These are phyloP conservation scores for Coleophora deauratella DNA, from an alignment of 2,888 invertebrate genomes.

Conservation along the genomic window DNA sequence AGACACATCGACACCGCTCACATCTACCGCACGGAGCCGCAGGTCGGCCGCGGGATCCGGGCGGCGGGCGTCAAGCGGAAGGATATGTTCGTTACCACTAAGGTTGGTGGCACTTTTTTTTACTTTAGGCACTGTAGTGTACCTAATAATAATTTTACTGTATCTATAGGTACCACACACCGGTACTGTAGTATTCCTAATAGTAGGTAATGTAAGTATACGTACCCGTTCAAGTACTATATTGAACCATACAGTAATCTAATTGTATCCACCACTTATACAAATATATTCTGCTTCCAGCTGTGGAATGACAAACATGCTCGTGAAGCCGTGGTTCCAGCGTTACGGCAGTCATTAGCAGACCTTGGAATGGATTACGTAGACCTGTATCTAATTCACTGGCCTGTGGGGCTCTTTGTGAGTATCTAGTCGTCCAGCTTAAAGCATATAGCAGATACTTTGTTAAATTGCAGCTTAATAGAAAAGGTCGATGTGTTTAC, in stretches of 20 bases:
- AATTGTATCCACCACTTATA: neutral
- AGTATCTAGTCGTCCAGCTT: conserved; percentile 16
- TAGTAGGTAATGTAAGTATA: no score
- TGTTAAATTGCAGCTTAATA: no score
- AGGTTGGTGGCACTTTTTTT: conserved; percentile 49
- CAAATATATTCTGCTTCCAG: conserved; percentile 19
- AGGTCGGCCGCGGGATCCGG: conserved; percentile 49
- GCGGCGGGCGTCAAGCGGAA: conserved; percentile 39
- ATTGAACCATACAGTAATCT: no score
- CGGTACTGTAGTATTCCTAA: no score
- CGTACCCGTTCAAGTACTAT: no score
- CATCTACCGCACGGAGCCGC: conserved; percentile 69
- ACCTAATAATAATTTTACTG: no score
- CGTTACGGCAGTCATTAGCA: conserved; percentile 60
- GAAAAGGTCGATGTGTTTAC: no score
- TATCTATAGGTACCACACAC: no score
- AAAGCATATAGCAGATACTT: no score
- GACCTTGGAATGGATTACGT: conserved; percentile 40
- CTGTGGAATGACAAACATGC: conserved; percentile 49
- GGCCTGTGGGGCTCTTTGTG: conserved; percentile 79
- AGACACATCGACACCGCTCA: conserved; percentile 76
- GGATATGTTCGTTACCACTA: conserved; percentile 72
- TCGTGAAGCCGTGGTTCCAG: conserved; percentile 70
- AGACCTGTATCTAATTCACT: conserved; percentile 82
- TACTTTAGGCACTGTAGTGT: no score